A percentile compares a stretch with the other conserved stretches of the same genome.
Conservation (phyloP, 2,888 invertebrate genomes). For the Apantesis nais region DNA sequence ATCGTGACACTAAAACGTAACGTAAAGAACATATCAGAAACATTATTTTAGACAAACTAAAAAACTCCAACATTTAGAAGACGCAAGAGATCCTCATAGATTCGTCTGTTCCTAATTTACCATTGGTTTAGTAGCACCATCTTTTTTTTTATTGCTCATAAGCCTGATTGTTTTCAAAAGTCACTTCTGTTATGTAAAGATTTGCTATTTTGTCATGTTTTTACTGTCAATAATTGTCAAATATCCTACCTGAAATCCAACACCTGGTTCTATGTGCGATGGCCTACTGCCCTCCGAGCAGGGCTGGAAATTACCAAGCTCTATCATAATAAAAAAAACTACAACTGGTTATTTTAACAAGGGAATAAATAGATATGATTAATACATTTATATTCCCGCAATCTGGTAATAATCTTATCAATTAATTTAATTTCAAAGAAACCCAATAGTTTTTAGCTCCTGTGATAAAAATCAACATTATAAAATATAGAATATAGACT, state of each 20-base stretch:
- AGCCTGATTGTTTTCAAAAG: neutral
- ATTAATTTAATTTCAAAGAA: too few species aligned
- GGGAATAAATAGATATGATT: neutral
- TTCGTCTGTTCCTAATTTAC: neutral
- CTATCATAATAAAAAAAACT: neutral
- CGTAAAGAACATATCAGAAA: neutral
- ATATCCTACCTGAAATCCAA: conserved; percentile 72
- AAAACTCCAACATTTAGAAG: neutral
- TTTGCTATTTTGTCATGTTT: neutral
- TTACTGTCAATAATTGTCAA: neutral
- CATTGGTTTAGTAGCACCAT: neutral
- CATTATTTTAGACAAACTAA: neutral
- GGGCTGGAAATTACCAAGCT: conserved; percentile 62
- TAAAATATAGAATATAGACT: neutral
- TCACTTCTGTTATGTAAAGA: neutral
- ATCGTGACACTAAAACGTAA: neutral
- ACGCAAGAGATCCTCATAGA: neutral
- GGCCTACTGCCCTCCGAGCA: conserved; percentile 60
- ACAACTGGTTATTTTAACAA: too few species aligned
- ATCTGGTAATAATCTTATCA: neutral
- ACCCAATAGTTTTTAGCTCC: too few species aligned
- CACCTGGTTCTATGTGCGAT: conserved; percentile 68
- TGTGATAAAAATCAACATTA: neutral
- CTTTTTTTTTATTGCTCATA: neutral
- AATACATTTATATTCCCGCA: neutral